Conservation (phyloP, 1,140 invertebrate genomes). For the Drosophila yakuba region DNA sequence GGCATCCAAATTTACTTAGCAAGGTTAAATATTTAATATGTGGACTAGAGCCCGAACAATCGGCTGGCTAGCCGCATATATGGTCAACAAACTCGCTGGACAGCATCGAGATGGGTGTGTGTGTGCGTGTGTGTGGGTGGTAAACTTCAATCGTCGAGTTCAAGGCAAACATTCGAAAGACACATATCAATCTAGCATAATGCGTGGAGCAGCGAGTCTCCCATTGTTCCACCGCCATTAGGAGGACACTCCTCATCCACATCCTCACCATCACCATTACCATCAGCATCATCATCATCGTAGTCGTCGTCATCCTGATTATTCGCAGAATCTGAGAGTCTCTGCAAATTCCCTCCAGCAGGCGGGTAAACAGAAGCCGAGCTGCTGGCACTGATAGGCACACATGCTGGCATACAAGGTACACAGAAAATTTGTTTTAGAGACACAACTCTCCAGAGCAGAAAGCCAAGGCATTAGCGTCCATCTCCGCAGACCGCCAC, state of each 20-base stretch:
- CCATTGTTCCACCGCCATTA: constrained; percentile 31
- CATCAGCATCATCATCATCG: constrained; percentile 5
- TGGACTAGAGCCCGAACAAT: constrained; percentile 32
- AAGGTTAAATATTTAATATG: constrained; percentile 43
- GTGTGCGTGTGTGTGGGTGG: constrained; percentile 22
- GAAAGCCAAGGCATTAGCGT: constrained; percentile 70
- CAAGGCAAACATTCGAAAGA: constrained; percentile 73
- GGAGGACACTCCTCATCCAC: constrained; percentile 3
- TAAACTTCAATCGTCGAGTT: constrained; percentile 64
- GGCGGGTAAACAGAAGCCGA: constrained; percentile 60
- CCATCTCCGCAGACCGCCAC: constrained; percentile 28
- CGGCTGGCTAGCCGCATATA: constrained; percentile 29
- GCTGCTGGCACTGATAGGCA: constrained; percentile 38
- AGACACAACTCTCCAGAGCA: constrained; percentile 56
- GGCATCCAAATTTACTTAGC: constrained; percentile 20
- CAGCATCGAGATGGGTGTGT: constrained; percentile 30
- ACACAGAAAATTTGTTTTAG: constrained; percentile 74
- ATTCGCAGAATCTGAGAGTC: constrained; percentile 25
- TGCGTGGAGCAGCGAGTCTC: constrained; percentile 44
- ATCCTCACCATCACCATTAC: constrained; percentile 11
- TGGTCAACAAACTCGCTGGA: constrained; percentile 37
- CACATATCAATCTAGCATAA: constrained; percentile 75
- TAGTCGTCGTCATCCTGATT: constrained; percentile 8
- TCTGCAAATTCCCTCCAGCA: constrained; percentile 29
- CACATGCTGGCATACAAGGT: constrained; percentile 38